Conservation (phyloP, 2,888 invertebrate species). For the Leptarthrus brevirostris region DNA sequence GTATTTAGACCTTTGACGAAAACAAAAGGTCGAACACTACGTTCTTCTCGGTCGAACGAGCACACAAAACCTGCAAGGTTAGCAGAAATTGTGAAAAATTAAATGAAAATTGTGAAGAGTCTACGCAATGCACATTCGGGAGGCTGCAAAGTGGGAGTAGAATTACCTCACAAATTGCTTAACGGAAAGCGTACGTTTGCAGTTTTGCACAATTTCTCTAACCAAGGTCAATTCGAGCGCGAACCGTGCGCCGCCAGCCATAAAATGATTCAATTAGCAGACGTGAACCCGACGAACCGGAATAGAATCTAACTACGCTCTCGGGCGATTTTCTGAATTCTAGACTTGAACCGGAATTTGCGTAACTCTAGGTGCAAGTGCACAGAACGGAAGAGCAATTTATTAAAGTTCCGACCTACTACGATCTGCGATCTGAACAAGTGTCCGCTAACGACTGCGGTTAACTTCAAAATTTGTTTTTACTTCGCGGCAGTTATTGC, state of each 20-base stretch:
- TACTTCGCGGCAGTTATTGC: slow-evolving; percentile 16
- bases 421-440: slow-evolving; percentile 19
- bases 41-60: not conserved
- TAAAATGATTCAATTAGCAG: not conserved
- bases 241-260: not conserved
- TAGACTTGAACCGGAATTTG: slow-evolving; percentile 6
- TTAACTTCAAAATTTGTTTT: slow-evolving; percentile 27
- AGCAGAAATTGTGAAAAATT: not conserved
- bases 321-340: not conserved
- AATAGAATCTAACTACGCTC: not conserved
- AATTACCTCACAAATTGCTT: not conserved
- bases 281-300: not conserved
- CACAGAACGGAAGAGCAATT: not conserved
- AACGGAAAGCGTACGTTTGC: not conserved
- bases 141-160: not conserved
- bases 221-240: not conserved
- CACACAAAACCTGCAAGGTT: no score
- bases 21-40: not conserved
- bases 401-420: not conserved
- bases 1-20: not conserved
- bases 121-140: not conserved
- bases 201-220: not conserved
- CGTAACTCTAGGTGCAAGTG: not conserved
- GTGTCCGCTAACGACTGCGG: slow-evolving; percentile 35
- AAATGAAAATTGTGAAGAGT: not conserved